These are phyloP conservation scores for Perognathus longimembris DNA, from an alignment of 2,113 vertebrate genomes.

Conservation along the genomic window DNA sequence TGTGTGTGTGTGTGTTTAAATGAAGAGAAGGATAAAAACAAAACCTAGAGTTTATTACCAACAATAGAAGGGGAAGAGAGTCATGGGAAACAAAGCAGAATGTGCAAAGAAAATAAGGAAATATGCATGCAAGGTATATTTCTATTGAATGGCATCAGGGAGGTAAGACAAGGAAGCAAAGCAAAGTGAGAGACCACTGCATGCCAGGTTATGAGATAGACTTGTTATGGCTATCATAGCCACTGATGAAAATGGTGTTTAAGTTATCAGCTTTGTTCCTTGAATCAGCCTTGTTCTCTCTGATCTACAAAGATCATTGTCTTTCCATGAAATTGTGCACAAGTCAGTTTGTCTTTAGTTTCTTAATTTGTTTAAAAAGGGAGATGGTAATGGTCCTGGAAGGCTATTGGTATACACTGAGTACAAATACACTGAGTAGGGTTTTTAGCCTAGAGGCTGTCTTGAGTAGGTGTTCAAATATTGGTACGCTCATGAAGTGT, in stretches of 20 bases:
- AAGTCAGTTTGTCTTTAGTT: neutral
- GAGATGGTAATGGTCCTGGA: neutral
- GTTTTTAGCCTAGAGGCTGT: neutral
- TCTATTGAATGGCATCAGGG: neutral
- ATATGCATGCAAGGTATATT: neutral
- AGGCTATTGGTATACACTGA: neutral
- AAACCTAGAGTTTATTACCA: neutral
- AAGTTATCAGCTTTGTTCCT: neutral
- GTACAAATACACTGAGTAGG: neutral
- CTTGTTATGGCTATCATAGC: neutral
- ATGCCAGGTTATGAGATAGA: neutral
- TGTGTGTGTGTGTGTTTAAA: neutral
- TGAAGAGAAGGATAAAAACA: neutral
- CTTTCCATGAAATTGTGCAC: neutral
- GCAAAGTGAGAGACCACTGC: neutral
- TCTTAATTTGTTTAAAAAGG: neutral
- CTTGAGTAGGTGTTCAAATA: neutral
- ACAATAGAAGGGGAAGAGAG: neutral
- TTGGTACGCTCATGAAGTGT: neutral
- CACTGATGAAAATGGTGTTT: neutral
- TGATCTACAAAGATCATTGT: neutral
- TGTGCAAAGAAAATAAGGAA: neutral
- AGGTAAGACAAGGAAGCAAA: neutral
- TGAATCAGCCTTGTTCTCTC: neutral
- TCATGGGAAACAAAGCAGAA: neutral